Percentiles rank a stretch among this genome's conserved stretches.
Conservation (phyloP, 2,888 invertebrate genomes). For the Pollenia angustigena region DNA sequence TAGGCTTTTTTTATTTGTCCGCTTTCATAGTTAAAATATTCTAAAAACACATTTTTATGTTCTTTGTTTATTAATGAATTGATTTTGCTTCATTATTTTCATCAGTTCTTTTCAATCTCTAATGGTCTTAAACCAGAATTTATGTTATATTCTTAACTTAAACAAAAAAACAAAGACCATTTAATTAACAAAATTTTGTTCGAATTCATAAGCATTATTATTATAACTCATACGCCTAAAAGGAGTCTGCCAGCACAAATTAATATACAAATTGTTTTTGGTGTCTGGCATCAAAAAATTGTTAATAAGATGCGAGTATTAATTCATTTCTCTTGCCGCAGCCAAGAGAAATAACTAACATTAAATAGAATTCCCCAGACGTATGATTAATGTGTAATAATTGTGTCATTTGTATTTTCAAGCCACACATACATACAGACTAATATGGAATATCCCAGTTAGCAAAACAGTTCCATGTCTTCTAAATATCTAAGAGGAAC, state of each 20-base stretch:
- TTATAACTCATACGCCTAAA: not conserved
- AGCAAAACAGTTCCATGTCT: too few relatives aligned
- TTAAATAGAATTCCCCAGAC: constrained; percentile 9
- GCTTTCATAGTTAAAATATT: too few relatives aligned
- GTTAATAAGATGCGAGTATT: constrained; percentile 16
- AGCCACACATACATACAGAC: too few relatives aligned
- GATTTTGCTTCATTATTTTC: too few relatives aligned
- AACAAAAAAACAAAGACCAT: not conserved
- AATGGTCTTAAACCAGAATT: too few relatives aligned
- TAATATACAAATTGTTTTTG: constrained; percentile 10
- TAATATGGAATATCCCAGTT: too few relatives aligned
- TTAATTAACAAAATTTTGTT: not conserved
- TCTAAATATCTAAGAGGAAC: too few relatives aligned
- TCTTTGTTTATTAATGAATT: too few relatives aligned
- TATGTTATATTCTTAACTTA: too few relatives aligned
- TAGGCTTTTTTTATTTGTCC: too few relatives aligned
- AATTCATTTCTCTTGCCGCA: constrained; percentile 30
- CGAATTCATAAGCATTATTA: not conserved
- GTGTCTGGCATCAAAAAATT: constrained; percentile 19
- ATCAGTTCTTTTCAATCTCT: too few relatives aligned
- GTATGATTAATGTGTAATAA: constrained; percentile 28
- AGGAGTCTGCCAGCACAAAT: not conserved
- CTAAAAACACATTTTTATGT: too few relatives aligned
- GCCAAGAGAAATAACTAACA: not conserved
- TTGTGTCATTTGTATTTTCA: constrained; percentile 27